Conservation (phyloP, 2,888 invertebrate genomes). For the Bruchidius siliquastri region DNA sequence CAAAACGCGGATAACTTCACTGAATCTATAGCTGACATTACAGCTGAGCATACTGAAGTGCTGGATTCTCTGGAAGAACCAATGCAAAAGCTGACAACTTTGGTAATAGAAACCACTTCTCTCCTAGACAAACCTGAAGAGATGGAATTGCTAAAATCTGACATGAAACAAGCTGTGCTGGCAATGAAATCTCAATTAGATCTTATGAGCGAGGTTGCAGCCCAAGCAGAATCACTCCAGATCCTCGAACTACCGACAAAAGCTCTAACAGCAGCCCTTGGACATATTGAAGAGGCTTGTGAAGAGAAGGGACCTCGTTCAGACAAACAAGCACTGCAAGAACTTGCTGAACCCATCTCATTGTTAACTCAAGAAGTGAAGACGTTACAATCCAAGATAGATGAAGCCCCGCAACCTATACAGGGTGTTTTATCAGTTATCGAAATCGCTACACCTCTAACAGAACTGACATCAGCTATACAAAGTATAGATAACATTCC, state of each 20-base stretch:
- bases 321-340: not conserved
- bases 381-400: not conserved
- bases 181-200: slow-evolving; percentile 19
- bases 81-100: slow-evolving; percentile 5
- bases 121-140: slow-evolving; percentile 17
- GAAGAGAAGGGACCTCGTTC: not conserved
- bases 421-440: not conserved
- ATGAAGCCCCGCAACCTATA: not conserved
- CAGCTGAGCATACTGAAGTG: not conserved
- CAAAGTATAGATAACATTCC: not conserved
- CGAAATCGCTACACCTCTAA: not conserved
- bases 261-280: not conserved
- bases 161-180: slow-evolving; percentile 16
- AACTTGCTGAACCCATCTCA: not conserved
- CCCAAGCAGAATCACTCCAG: not conserved
- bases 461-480: not conserved
- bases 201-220: not conserved
- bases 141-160: slow-evolving; percentile 15
- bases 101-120: slow-evolving; percentile 18
- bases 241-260: not conserved
- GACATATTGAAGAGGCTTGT: not conserved
- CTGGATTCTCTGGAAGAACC: not conserved
- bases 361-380: not conserved
- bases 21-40: not conserved
- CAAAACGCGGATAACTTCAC: not conserved